These are phyloP conservation scores for Philopotamus ludificatus DNA, from an alignment of 1,140 invertebrate species.

Conservation along the genomic window DNA sequence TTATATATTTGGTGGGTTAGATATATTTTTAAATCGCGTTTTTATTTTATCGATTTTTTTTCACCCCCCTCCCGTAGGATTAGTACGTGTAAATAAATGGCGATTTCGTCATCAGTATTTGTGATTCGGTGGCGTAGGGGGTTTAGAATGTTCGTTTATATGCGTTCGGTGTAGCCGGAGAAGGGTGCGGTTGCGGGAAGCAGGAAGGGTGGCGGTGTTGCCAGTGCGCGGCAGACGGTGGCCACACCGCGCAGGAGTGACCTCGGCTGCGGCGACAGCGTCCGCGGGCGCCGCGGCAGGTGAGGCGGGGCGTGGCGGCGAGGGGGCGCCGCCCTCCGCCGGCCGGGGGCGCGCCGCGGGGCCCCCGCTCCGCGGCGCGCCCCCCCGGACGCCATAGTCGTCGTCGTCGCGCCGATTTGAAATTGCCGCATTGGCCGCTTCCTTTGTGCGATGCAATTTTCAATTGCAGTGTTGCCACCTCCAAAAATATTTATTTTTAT, in stretches of 20 bases:
- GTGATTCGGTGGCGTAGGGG: not conserved
- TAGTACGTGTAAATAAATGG: no score
- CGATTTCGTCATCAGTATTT: no score
- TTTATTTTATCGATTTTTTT: no score
- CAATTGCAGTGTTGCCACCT: no score
- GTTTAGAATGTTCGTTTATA: not conserved
- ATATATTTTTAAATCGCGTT: no score
- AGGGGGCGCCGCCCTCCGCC: not conserved
- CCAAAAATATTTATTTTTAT: no score
- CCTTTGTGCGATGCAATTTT: no score
- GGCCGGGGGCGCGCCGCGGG: not conserved
- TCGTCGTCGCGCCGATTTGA: not conserved
- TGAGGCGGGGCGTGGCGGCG: not conserved
- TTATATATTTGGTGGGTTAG: no score
- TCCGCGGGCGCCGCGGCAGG: constrained; percentile 16
- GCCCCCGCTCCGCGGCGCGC: not conserved
- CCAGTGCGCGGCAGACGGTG: constrained; percentile 7
- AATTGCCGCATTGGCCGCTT: no score
- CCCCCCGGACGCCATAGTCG: not conserved
- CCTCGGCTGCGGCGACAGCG: constrained; percentile 18
- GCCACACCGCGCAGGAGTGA: constrained; percentile 20
- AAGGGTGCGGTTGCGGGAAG: not conserved
- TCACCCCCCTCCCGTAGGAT: no score
- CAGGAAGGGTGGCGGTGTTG: not conserved
- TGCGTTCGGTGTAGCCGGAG: not conserved